phyloP scores from a whole-genome alignment of 2,797 vertebrate genomes.

The Cynopterus sphinx region DNA sequence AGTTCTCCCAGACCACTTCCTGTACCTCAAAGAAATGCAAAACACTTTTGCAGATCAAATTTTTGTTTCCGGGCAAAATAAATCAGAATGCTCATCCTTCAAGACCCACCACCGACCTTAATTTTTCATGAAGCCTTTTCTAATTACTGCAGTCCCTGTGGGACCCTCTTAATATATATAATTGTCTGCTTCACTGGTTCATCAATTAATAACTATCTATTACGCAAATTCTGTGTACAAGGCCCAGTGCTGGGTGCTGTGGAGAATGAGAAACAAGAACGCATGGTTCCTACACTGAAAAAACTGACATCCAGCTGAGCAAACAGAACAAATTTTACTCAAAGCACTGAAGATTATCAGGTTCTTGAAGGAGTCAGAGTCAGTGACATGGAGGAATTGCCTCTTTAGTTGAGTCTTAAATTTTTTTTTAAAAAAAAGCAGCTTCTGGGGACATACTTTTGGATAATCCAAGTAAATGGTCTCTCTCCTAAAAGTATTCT shows the following conservation, averaged over 20 bases:
- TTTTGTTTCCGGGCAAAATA: slow-evolving; percentile 26
- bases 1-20: neutral
- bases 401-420: neutral
- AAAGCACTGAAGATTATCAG: neutral
- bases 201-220: slow-evolving; percentile 73
- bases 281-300: neutral
- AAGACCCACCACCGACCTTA: slow-evolving; percentile 55
- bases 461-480: neutral
- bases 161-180: slow-evolving; percentile 62
- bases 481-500: neutral
- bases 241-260: neutral
- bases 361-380: neutral
- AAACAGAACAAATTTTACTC: neutral
- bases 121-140: slow-evolving; percentile 65
- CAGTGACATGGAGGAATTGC: neutral
- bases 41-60: neutral
- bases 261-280: neutral
- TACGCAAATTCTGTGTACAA: slow-evolving; percentile 2
- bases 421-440: neutral
- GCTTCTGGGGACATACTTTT: neutral
- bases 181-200: slow-evolving; percentile 68
- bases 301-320: neutral
- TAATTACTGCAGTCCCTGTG: slow-evolving; percentile 53
- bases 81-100: slow-evolving; percentile 39
- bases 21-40: neutral